Base-by-base conservation (phyloP, 2,113 vertebrate genomes). In the Epinephelus lanceolatus region DNA sequence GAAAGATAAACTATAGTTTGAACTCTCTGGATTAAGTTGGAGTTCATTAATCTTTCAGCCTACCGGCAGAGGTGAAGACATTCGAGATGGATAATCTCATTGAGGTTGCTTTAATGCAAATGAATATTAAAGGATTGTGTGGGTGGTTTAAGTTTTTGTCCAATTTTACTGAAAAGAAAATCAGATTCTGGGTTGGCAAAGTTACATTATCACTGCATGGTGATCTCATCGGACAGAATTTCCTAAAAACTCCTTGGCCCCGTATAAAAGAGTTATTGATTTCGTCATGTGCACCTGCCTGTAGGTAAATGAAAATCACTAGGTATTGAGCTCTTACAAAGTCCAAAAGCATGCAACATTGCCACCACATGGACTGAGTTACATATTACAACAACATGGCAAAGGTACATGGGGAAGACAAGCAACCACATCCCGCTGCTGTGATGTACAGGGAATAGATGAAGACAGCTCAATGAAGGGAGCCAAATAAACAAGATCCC, bases 341-440 rank as follows among this genome's bases (percentile, higher is more conserved):
- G n/a, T 37, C 25, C 3, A 40, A 63, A 81, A 42, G 23, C 27
- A 81, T 80, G 30, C 81, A 84, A 85, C 78, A 92, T 83, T 91
- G 88, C 81, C 86, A 86, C 80, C 90, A 45, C 52, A 13, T 90
- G 92, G 91, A 55, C 40, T 11, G 8, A 65, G 0, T n/a, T 1
- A 18, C 1, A 3, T 3, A 61, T 59, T 71, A 80, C 89, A 90
- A 53, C 27, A 52, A 33, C 5, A 18, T 6, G 14, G 15, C 45
- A 78, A 30, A 21, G 3, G 3, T 19, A 12, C 0, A 55, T 4
- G 0, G 1, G 4, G 17, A 69, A 30, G 15, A 53, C 5, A 5
- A n/a, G 23, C 47, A 61, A 15, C 11, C 1, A 52, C 18, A 9
- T 42, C n/a, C 5, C 15, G 49, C 17, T 56, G 25, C 2, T 51